phyloP scores from a whole-genome alignment of 2,113 vertebrate genomes.

The Bufo bufo region DNA sequence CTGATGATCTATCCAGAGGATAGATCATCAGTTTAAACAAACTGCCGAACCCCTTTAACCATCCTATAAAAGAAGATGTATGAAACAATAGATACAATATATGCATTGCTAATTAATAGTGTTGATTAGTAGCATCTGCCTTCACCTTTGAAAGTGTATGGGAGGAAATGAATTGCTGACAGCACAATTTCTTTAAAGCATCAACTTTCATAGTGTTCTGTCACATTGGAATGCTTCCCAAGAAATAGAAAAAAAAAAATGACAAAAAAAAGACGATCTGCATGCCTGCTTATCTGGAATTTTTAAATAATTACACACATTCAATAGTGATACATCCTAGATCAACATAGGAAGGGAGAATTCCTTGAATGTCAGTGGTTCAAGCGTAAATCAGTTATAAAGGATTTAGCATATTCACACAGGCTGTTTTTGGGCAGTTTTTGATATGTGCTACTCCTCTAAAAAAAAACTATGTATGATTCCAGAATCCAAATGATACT shows the following conservation, averaged over 20 bases:
- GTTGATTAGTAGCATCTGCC: slow-evolving; percentile 43
- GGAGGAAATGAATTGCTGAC: slow-evolving; percentile 45
- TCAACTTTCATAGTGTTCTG: slow-evolving; percentile 33
- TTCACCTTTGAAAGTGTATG: slow-evolving; percentile 14
- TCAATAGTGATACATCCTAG: neutral
- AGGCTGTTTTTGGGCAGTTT: too few relatives aligned
- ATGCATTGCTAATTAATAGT: slow-evolving; percentile 32
- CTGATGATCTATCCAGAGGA: too few relatives aligned
- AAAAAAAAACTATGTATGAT: too few relatives aligned
- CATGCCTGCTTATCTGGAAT: slow-evolving; percentile 27
- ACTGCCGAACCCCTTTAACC: too few relatives aligned
- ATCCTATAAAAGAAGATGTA: neutral
- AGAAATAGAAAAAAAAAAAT: slow-evolving; percentile 10
- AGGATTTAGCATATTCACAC: too few relatives aligned
- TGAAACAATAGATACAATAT: neutral
- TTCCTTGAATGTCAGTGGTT: slow-evolving; percentile 7
- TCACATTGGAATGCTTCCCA: slow-evolving; percentile 50
- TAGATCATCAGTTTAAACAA: too few relatives aligned
- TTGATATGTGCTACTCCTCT: too few relatives aligned
- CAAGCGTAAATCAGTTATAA: neutral
- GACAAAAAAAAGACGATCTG: neutral
- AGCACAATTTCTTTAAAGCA: slow-evolving; percentile 26
- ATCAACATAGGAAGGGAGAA: neutral
- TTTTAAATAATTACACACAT: slow-evolving; percentile 37
- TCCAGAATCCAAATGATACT: too few relatives aligned